Evolutionary conservation across 2,888 invertebrate genomes (phyloP), one percentile per base, ranked within the genome.

Genomic region (Campoletis raptor): DNA sequence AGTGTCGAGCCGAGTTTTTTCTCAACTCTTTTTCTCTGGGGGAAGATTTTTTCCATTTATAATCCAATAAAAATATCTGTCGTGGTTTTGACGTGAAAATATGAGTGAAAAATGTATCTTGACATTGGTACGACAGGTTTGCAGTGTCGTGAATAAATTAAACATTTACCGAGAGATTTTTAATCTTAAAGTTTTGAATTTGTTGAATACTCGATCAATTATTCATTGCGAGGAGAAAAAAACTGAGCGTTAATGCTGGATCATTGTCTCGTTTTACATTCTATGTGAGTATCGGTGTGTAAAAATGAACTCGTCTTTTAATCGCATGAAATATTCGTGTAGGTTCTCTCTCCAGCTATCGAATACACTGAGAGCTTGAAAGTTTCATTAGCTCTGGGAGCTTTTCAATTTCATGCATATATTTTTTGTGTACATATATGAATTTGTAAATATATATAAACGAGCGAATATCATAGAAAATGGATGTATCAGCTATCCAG

Each of bases 401-500:
- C 73, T 45, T 70, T 70, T 45, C 70, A 36, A 40, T 37, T n/a
- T 66, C 9, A 6, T n/a, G 40, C 67, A 21, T 67, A 10, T 30
- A 5, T 67, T 21, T 21, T 40, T 40, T 4, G 15, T 36, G 7
- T 18, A 66, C 24, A 40, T 40, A 37, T n/a, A n/a, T n/a, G 37
- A 24, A 12, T 30, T 57, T 12, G 61, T 67, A 40, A 40, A 67
- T 67, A n/a, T 40, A 67, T 67, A 37, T 21, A 40, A n/a, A 40
- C 30, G 37, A 67, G n/a, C 40, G 37, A 81, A 74, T 74, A 80
- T 79, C 64, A 72, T 72, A 45, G 48, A 77, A 76, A 79, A 85
- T 81, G 48, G 15, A 73, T 69, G 73, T 52, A 45, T 66, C 81
- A 69, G 64, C 42, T 80, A 57, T 57, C 67, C 40, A 42, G 52